These are phyloP conservation scores for Yoshiicerus persimilis DNA, from an alignment of 1,140 invertebrate species.

Conservation along the genomic window DNA sequence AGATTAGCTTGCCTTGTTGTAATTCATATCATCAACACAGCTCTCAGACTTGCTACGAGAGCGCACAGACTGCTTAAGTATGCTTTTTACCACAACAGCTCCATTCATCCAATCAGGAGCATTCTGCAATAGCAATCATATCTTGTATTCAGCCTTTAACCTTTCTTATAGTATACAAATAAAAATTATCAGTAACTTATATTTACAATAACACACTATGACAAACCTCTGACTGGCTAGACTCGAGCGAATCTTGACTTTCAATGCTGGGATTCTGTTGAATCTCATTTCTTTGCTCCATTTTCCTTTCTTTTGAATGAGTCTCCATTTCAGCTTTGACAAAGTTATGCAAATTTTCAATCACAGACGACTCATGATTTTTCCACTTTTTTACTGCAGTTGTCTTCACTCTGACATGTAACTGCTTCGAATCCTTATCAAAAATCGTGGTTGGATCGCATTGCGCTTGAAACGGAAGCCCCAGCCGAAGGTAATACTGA, in stretches of 20 bases:
- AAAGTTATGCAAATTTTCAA: neutral
- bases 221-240: neutral
- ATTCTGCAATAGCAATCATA: neutral
- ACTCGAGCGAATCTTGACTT: neutral
- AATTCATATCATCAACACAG: slow-evolving; percentile 27
- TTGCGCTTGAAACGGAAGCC: neutral
- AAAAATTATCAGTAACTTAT: neutral
- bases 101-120: slow-evolving; percentile 24
- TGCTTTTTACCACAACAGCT: slow-evolving; percentile 33
- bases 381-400: neutral
- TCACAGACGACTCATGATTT: neutral
- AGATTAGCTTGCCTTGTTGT: neutral
- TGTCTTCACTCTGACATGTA: neutral
- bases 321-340: neutral
- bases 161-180: neutral
- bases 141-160: neutral
- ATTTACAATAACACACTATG: neutral
- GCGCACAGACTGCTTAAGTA: slow-evolving; percentile 30
- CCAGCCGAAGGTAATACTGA: neutral
- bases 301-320: neutral
- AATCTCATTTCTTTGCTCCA: neutral
- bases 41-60: slow-evolving; percentile 41
- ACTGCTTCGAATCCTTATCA: neutral
- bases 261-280: neutral
- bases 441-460: neutral